A percentile compares a stretch with the other conserved stretches of the same genome.
phyloP scores from a whole-genome alignment of 2,888 invertebrate species.

The Drosophila melanosoma region DNA sequence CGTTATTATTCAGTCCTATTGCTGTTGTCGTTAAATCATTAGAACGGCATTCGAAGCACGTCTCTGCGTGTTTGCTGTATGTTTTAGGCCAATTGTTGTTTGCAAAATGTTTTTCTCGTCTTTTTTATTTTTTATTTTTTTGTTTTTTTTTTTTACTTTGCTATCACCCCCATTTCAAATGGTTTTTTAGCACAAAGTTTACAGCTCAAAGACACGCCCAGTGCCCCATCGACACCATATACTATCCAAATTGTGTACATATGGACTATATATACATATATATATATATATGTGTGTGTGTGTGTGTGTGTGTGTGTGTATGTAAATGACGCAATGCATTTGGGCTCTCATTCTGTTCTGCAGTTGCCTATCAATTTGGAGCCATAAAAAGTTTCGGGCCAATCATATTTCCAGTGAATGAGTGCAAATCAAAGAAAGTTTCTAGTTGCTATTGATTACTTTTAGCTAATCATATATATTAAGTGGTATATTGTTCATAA shows the following conservation, averaged over 20 bases:
- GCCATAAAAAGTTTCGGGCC: conserved; percentile 52
- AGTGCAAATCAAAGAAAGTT: background rate
- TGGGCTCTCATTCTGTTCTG: conserved; percentile 7
- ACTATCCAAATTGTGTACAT: conserved; percentile 10
- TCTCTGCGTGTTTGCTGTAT: conserved; percentile 65
- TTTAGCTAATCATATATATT: background rate
- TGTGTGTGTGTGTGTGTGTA: conserved; percentile 8
- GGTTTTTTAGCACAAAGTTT: conserved; percentile 40
- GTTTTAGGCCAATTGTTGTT: conserved; percentile 63
- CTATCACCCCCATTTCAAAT: conserved; percentile 4
- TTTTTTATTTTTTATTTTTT: background rate
- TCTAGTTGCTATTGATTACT: conserved; percentile 9
- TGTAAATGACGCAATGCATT: conserved; percentile 50
- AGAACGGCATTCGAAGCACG: conserved; percentile 74
- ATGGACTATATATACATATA: background rate
- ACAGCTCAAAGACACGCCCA: conserved; percentile 43
- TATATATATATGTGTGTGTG: background rate
- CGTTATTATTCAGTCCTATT: conserved; percentile 64
- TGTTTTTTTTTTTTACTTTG: background rate
- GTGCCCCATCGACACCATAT: conserved; percentile 1
- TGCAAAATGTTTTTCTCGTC: conserved; percentile 30
- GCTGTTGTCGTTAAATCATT: conserved; percentile 76
- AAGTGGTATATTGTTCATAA: background rate
- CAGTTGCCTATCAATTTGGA: conserved; percentile 32
- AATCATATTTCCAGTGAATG: conserved; percentile 43